Percentiles rank a stretch among this genome's conserved stretches.
These are phyloP conservation scores for Margaritifera margaritifera DNA, from an alignment of 2,888 invertebrate genomes.

Conservation along the genomic window DNA sequence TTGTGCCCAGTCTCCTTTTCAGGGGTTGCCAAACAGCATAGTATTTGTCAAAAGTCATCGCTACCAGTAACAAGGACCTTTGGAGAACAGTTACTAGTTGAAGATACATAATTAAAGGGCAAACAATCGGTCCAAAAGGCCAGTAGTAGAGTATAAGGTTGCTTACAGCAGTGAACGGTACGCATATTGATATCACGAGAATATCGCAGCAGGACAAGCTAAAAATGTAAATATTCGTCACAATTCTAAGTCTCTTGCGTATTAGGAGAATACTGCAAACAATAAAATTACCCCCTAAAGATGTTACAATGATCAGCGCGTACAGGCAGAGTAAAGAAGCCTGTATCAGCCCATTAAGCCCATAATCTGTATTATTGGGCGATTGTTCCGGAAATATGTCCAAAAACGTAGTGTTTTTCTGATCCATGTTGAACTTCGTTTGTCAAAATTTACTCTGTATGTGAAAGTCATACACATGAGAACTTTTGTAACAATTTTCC, in stretches of 20 bases:
- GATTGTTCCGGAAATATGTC: too few relatives aligned
- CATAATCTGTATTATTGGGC: conserved; percentile 6
- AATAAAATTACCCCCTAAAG: conserved; percentile 75
- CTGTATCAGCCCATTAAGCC: conserved; percentile 10
- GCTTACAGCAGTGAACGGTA: conserved; percentile 80
- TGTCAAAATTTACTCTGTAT: too few relatives aligned
- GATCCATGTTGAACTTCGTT: too few relatives aligned
- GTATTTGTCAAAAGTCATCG: conserved; percentile 92
- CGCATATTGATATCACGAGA: conserved; percentile 73
- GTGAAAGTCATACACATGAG: too few relatives aligned
- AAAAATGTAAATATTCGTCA: conserved; percentile 82
- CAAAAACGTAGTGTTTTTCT: too few relatives aligned
- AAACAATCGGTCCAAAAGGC: conserved; percentile 89
- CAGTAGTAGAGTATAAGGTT: conserved; percentile 82
- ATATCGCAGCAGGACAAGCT: conserved; percentile 73
- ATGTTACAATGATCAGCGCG: conserved; percentile 72
- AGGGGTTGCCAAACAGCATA: conserved; percentile 92
- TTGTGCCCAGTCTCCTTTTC: conserved; percentile 84
- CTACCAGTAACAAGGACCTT: conserved; percentile 91
- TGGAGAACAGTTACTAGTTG: conserved; percentile 79
- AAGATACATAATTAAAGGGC: conserved; percentile 87
- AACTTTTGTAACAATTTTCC: too few relatives aligned
- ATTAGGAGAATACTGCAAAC: conserved; percentile 90
- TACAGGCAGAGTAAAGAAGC: conserved; percentile 73
- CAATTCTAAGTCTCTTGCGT: conserved; percentile 89